Evolutionary conservation across 2,113 vertebrate species (phyloP).

Genomic region (Lophotis ruficrista): DNA sequence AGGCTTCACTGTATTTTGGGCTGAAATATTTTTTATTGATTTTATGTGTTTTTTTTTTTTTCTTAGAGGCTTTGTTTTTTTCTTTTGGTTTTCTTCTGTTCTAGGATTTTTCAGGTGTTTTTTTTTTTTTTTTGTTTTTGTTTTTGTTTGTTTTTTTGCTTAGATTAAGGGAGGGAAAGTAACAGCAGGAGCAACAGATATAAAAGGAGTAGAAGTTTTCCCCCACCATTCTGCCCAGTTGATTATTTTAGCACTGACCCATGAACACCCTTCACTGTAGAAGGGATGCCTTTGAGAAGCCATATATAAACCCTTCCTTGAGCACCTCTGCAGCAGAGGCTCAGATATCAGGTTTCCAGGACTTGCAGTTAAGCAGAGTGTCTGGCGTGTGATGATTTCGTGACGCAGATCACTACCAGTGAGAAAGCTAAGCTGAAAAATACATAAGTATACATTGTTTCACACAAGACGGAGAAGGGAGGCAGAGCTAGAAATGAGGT

Average conservation of each 20-base stretch:
- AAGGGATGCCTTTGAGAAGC: conserved; percentile 41
- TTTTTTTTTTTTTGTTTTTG: too few relatives aligned
- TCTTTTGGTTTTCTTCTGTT: neutral
- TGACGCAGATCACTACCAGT: conserved; percentile 24
- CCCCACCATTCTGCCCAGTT: neutral
- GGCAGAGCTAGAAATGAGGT: neutral
- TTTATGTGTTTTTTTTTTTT: neutral
- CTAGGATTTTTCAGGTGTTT: neutral
- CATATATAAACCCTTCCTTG: neutral
- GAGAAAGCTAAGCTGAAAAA: conserved; percentile 62
- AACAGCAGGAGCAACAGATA: neutral
- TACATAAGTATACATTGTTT: too few relatives aligned
- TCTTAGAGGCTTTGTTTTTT: neutral
- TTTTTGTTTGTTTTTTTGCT: neutral
- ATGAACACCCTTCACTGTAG: neutral
- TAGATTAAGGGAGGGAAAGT: neutral
- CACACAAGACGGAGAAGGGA: neutral
- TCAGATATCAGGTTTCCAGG: conserved; percentile 47
- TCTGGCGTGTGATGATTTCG: conserved; percentile 20
- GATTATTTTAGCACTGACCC: conserved; percentile 41
- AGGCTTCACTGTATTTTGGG: neutral
- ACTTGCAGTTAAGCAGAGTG: conserved; percentile 39
- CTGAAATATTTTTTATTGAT: neutral
- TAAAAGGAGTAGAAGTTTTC: neutral
- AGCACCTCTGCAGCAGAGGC: neutral